These are phyloP conservation scores for Salmo trutta DNA, from an alignment of 2,797 vertebrate species.

Conservation along the genomic window DNA sequence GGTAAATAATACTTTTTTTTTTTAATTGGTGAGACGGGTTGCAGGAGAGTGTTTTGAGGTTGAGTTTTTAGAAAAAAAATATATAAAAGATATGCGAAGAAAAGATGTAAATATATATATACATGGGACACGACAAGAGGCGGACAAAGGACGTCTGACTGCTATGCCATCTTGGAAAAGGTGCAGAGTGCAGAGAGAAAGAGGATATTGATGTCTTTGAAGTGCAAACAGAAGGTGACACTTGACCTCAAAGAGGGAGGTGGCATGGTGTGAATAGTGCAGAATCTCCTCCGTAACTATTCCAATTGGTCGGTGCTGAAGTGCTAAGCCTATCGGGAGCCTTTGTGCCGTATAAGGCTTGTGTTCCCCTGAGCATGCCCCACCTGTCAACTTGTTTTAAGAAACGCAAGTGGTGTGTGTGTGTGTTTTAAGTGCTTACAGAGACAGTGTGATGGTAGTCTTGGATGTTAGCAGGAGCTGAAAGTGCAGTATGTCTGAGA, in stretches of 20 bases:
- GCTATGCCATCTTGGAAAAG: no score
- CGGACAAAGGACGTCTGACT: no score
- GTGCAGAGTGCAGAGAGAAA: slow-evolving; percentile 30
- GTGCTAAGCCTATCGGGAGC: slow-evolving; percentile 64
- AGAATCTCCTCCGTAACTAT: slow-evolving; percentile 56
- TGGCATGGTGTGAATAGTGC: slow-evolving; percentile 60
- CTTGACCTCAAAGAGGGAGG: slow-evolving; percentile 62
- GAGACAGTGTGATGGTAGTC: background rate
- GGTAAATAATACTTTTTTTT: no score
- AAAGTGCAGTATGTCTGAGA: background rate
- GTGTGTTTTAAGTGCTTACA: background rate
- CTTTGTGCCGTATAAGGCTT: slow-evolving; percentile 65
- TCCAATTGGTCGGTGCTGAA: slow-evolving; percentile 57
- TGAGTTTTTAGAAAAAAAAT: no score
- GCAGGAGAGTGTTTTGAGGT: no score
- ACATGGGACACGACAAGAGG: no score
- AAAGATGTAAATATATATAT: no score
- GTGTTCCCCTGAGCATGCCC: slow-evolving; percentile 62
- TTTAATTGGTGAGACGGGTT: no score
- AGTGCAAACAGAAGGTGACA: slow-evolving; percentile 62
- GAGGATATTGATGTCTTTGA: slow-evolving; percentile 43
- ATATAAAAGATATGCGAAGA: no score
- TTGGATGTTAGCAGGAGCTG: background rate
- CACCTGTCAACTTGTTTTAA: slow-evolving; percentile 59
- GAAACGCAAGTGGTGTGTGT: slow-evolving; percentile 29